phyloP scores from a whole-genome alignment of 1,140 invertebrate species.

The Hycleus phaleratus region DNA sequence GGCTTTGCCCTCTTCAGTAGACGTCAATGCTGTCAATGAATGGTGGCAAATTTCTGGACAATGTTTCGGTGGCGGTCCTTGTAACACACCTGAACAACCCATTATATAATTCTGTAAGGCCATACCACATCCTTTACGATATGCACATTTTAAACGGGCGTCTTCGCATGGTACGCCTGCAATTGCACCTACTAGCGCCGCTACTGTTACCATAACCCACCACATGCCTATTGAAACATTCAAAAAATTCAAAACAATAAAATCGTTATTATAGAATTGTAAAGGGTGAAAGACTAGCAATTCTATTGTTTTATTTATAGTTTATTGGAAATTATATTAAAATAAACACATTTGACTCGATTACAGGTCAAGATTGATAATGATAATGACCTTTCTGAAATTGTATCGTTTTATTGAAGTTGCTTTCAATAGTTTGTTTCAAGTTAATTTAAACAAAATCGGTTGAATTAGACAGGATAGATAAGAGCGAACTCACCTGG shows the following conservation, averaged over 20 bases:
- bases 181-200: slow-evolving; percentile 32
- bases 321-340: not conserved
- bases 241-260: slow-evolving; percentile 1
- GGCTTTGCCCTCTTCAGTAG: slow-evolving; percentile 67
- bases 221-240: slow-evolving; percentile 36
- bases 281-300: too few species aligned
- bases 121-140: slow-evolving; percentile 61
- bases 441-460: too few species aligned
- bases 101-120: slow-evolving; percentile 67
- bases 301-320: not conserved
- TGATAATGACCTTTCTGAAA: not conserved
- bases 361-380: not conserved
- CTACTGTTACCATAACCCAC: slow-evolving; percentile 39
- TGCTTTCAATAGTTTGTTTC: too few species aligned
- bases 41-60: slow-evolving; percentile 66
- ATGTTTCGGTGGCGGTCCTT: slow-evolving; percentile 40
- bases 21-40: slow-evolving; percentile 67
- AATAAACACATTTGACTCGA: not conserved
- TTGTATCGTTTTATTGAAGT: too few species aligned
- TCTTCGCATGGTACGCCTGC: slow-evolving; percentile 52
- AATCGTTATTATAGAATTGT: too few species aligned
- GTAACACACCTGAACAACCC: slow-evolving; percentile 59
- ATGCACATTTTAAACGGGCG: slow-evolving; percentile 62
- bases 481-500: too few species aligned
- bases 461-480: too few species aligned